Evolutionary conservation across 2,113 vertebrate genomes (phyloP).

Genomic region (Agelaius tricolor): DNA sequence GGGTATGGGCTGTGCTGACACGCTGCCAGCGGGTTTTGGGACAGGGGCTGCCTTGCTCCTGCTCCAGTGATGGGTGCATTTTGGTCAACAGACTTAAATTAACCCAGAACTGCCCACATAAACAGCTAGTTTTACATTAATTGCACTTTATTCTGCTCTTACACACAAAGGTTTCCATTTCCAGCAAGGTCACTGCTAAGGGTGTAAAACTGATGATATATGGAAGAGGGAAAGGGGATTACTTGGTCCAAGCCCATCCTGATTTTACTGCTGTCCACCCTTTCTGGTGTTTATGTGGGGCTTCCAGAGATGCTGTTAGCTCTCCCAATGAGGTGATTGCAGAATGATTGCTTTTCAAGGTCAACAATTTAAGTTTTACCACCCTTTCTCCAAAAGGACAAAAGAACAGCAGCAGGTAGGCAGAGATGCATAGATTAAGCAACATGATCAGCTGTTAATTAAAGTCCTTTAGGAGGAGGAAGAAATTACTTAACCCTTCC

Average conservation of each 20-base stretch:
- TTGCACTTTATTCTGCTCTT: background rate
- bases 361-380: conserved; percentile 49
- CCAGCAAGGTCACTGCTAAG: background rate
- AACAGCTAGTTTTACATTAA: background rate
- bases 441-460: conserved; percentile 45
- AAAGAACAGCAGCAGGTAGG: conserved; percentile 22
- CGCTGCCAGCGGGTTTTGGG: fast-evolving
- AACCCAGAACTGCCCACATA: background rate
- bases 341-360: conserved; percentile 56
- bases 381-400: conserved; percentile 39
- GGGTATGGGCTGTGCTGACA: fast-evolving
- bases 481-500: conserved; percentile 25
- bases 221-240: background rate
- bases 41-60: fast-evolving
- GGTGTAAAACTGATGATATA: background rate
- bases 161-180: background rate
- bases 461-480: background rate
- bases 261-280: conserved; percentile 14
- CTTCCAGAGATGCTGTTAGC: background rate
- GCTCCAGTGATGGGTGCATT: background rate
- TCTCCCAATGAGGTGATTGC: conserved; percentile 21
- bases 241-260: background rate
- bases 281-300: conserved; percentile 8
- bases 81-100: background rate
- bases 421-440: conserved; percentile 57